Evolutionary conservation across 2,888 invertebrate species (phyloP).

Genomic region (Odontothrips loti): DNA sequence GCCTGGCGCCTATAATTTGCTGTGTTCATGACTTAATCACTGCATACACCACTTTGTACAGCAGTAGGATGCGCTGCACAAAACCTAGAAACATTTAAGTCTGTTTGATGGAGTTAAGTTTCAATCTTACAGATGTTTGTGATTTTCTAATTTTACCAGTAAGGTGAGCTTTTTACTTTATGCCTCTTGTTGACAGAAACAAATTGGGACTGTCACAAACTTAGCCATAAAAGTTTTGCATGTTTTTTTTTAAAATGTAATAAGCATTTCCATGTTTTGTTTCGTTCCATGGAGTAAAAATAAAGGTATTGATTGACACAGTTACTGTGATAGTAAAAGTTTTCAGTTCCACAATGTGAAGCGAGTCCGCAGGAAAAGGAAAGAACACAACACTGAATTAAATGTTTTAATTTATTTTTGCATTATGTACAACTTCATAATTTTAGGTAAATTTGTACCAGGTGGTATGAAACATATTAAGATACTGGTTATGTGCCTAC

Average conservation of each 20-base stretch:
- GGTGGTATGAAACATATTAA: background rate
- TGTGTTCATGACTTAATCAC: constrained; percentile 3
- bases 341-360: too few species aligned
- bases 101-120: background rate
- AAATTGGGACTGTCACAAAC: background rate
- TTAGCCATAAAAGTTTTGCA: background rate
- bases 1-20: constrained; percentile 75
- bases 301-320: background rate
- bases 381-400: background rate
- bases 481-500: background rate
- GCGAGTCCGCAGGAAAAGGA: too few species aligned
- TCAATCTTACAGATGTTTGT: background rate
- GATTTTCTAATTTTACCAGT: background rate
- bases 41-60: background rate
- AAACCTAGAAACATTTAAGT: background rate
- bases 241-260: background rate
- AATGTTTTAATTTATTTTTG: background rate
- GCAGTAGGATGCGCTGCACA: background rate
- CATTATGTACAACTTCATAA: background rate
- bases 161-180: background rate
- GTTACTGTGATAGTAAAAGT: too few species aligned
- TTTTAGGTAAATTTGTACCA: background rate
- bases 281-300: background rate
- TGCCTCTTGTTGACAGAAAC: background rate
- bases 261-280: background rate